These are phyloP conservation scores for Chirona hameri DNA, from an alignment of 2,888 invertebrate genomes.

Conservation along the genomic window DNA sequence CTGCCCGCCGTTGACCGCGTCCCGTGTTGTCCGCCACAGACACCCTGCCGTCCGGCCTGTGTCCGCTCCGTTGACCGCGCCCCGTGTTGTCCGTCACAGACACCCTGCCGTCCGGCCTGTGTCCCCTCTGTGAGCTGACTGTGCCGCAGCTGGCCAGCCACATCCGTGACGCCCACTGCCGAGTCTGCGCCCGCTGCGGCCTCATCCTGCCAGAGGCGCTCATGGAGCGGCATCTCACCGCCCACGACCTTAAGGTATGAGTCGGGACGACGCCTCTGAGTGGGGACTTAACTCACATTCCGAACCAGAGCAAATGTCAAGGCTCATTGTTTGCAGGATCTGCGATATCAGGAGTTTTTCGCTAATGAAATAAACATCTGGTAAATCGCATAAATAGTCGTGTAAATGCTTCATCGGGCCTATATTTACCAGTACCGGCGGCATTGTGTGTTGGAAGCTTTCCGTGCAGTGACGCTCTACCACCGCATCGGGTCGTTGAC, in stretches of 20 bases:
- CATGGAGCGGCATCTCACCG: background rate
- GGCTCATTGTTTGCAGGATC: no score
- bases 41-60: background rate
- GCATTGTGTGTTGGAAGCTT: no score
- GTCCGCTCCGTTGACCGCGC: no score
- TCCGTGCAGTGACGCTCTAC: background rate
- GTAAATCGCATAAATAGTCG: no score
- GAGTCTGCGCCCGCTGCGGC: background rate
- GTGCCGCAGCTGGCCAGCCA: background rate
- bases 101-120: background rate
- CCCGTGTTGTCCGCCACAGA: background rate
- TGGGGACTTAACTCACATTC: no score
- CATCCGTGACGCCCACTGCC: slow-evolving; percentile 4
- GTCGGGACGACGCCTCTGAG: no score
- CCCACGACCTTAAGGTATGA: background rate
- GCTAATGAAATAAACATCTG: no score
- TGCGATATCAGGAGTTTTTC: no score
- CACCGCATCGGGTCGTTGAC: background rate
- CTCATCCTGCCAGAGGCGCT: background rate
- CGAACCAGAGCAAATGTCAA: no score
- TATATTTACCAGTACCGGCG: no score
- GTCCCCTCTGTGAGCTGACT: background rate
- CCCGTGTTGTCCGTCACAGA: background rate
- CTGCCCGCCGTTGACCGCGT: no score
- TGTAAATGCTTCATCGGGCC: no score